These are phyloP conservation scores for Scaptomyza parva DNA, from an alignment of 2,888 invertebrate genomes.

Conservation along the genomic window DNA sequence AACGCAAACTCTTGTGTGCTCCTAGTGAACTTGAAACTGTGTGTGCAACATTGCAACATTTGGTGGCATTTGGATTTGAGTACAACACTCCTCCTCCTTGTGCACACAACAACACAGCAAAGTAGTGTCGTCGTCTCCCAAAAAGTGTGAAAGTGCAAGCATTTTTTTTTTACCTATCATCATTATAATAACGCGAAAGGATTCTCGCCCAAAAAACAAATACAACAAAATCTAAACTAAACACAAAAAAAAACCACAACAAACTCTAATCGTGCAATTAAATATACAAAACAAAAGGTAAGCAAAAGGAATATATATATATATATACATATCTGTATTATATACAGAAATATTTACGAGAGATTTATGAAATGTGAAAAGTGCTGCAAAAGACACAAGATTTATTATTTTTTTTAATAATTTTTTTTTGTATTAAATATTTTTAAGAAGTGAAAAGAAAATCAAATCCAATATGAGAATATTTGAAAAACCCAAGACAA, in stretches of 20 bases:
- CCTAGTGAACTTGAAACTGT: conserved; percentile 70
- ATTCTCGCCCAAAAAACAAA: conserved; percentile 41
- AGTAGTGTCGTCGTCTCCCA: conserved; percentile 45
- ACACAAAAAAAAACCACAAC: conserved; percentile 17
- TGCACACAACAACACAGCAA: conserved; percentile 19
- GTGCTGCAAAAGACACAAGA: conserved; percentile 23
- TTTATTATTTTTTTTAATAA: conserved; percentile 30
- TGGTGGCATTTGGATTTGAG: conserved; percentile 47
- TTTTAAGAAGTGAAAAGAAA: conserved; percentile 34
- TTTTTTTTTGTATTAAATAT: conserved; percentile 32
- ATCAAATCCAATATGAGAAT: no score
- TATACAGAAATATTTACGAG: conserved; percentile 7
- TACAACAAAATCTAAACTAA: conserved; percentile 1
- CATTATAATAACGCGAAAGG: conserved; percentile 45
- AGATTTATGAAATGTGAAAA: conserved; percentile 23
- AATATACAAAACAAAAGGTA: conserved; percentile 42
- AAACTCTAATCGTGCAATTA: conserved; percentile 50
- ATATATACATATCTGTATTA: no score
- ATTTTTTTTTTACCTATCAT: conserved; percentile 43
- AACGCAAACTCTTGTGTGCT: conserved; percentile 44
- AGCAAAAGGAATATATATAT: conserved; percentile 27
- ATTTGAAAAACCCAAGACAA: no score
- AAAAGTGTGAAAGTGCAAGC: conserved; percentile 60
- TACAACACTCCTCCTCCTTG: conserved; percentile 34
- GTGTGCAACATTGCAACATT: conserved; percentile 59